Base-by-base conservation (phyloP, 1,140 invertebrate genomes). In the Drosophila fuyamai region DNA sequence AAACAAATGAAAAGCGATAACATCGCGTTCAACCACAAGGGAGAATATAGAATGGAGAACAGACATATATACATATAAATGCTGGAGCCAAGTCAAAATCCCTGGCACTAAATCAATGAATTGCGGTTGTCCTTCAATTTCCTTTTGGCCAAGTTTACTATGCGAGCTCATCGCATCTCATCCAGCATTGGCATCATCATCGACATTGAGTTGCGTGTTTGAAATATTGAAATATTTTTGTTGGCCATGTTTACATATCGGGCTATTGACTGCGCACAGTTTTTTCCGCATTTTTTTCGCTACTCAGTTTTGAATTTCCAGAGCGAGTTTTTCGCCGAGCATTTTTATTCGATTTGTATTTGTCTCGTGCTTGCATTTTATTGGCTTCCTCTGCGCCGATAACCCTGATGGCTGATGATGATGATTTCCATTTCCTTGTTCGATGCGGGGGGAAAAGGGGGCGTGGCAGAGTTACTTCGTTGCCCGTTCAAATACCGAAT, bases 81-180 rank as follows among this genome's bases (percentile, higher is more conserved):
- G 56, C 27, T 29, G 9, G 32, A 40, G 32, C 38, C 48, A 75
- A 86, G 56, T 81, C 73, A 35, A 66, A 82, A 75, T 82, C 76
- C 70, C 74, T 62, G 53, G 74, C 79, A 85, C 66, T 63, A 61
- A 88, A 78, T 80, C 83, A 88, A 88, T 88, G 83, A 88, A 89
- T 86, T 79, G 76, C 80, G 83, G 83, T 62, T 88, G 79, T 80
- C 79, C 84, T 86, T 79, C 76, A 88, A 86, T 88, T 86, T 88
- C 72, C 76, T 80, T 57, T 79, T 78, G 62, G 74, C 82, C 74
- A 79, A 76, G 75, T 80, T 58, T 46, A 53, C 65, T 40, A 32
- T 61, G 66, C 62, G 65, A 65, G 60, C 62, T 35, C 29, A 50
- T 44, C 44, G 53, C 73, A 68, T 63, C 36, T 14, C 35, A 35